A percentile compares a stretch with the other conserved stretches of the same genome.
Conservation (phyloP, 2,797 vertebrate genomes). For the Simalia tracyae region DNA sequence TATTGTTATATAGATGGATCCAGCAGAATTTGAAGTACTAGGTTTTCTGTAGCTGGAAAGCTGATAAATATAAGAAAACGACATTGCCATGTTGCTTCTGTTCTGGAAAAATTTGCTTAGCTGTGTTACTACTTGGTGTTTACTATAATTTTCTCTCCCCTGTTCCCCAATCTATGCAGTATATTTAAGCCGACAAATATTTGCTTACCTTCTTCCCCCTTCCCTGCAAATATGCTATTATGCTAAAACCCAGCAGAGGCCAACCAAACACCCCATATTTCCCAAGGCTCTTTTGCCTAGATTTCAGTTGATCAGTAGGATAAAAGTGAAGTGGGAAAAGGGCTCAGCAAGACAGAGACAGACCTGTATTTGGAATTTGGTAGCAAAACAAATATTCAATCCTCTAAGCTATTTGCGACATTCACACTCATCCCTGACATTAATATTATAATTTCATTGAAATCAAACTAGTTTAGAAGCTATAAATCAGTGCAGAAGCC, state of each 20-base stretch:
- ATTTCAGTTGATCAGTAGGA: neutral
- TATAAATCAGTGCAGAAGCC: constrained; percentile 18
- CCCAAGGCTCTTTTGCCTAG: neutral
- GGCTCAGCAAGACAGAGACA: neutral
- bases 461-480: constrained; percentile 14
- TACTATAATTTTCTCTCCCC: neutral
- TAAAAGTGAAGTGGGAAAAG: neutral
- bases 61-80: neutral
- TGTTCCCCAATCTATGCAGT: neutral
- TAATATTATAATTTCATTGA: constrained; percentile 8
- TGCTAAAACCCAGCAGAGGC: neutral
- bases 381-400: neutral
- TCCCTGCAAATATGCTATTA: neutral
- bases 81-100: neutral
- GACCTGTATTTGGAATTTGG: neutral
- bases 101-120: neutral
- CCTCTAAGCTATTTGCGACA: neutral
- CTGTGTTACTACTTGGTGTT: neutral
- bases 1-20: neutral
- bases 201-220: neutral
- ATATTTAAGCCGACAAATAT: neutral
- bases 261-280: neutral
- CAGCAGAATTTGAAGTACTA: neutral
- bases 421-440: neutral
- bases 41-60: neutral